Evolutionary conservation across 2,888 invertebrate species (phyloP).

Genomic region (Eurytoma adleriae): DNA sequence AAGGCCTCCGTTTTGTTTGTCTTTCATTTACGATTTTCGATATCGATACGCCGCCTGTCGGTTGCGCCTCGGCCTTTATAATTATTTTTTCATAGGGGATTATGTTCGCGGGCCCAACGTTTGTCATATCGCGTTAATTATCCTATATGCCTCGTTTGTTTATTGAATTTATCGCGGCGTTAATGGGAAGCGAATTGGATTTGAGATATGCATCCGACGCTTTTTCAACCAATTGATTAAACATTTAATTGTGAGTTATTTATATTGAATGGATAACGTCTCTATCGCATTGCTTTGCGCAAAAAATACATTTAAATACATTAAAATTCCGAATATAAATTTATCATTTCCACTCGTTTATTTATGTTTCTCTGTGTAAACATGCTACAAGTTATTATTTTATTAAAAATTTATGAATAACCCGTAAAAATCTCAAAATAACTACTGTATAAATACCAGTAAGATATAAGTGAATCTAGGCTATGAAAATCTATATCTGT

Average conservation of each 20-base stretch:
- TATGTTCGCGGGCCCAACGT: slow-evolving; percentile 1
- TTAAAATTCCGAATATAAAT: no score
- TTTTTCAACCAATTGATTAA: no score
- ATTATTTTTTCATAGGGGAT: slow-evolving; percentile 49
- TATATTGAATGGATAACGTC: not conserved
- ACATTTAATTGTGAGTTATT: no score
- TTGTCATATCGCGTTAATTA: slow-evolving; percentile 51
- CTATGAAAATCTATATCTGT: no score
- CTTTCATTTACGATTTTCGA: slow-evolving; percentile 56
- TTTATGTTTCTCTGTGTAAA: no score
- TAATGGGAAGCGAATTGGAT: not conserved
- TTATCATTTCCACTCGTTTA: no score
- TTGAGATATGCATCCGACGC: no score
- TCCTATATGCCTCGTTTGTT: slow-evolving; percentile 28
- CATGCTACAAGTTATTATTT: no score
- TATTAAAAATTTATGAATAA: not conserved
- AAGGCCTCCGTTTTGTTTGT: slow-evolving; percentile 53
- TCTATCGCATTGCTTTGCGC: not conserved
- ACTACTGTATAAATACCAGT: not conserved
- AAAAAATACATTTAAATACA: not conserved
- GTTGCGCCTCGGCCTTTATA: slow-evolving; percentile 14
- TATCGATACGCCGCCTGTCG: slow-evolving; percentile 35
- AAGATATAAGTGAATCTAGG: not conserved
- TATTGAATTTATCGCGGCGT: slow-evolving; percentile 30
- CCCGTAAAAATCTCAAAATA: not conserved